These are phyloP conservation scores for Fragariocoptes setiger DNA, from an alignment of 1,140 invertebrate species.

Conservation along the genomic window DNA sequence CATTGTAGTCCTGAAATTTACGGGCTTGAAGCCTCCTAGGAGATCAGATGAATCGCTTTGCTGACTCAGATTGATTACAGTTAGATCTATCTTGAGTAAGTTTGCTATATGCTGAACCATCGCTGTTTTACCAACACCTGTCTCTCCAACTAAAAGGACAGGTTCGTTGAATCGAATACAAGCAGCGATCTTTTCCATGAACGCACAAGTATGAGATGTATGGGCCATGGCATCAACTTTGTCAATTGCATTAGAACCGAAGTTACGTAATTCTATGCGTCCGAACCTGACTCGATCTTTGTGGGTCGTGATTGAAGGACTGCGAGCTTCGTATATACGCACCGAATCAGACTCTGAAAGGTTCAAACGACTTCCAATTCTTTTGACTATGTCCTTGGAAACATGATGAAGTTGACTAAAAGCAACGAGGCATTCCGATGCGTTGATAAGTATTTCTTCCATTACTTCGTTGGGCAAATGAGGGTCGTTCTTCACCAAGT, in stretches of 20 bases:
- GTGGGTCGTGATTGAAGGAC: slow-evolving; percentile 31
- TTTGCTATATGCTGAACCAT: slow-evolving; percentile 66
- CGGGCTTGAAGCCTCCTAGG: slow-evolving; percentile 82
- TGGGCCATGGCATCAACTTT: slow-evolving; percentile 8
- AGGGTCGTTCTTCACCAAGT: too few relatives aligned
- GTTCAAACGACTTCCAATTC: slow-evolving; percentile 44
- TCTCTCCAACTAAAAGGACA: slow-evolving; percentile 81
- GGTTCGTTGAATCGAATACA: slow-evolving; percentile 54
- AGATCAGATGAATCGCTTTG: slow-evolving; percentile 87
- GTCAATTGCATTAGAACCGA: not conserved
- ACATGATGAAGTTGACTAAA: slow-evolving; percentile 26
- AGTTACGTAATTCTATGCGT: slow-evolving; percentile 19
- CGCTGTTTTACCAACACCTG: slow-evolving; percentile 93
- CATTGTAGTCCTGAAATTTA: slow-evolving; percentile 54
- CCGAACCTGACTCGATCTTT: slow-evolving; percentile 22
- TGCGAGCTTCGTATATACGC: slow-evolving; percentile 39
- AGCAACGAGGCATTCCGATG: slow-evolving; percentile 59
- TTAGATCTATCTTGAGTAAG: slow-evolving; percentile 35
- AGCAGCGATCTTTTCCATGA: slow-evolving; percentile 55
- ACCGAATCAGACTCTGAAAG: slow-evolving; percentile 40
- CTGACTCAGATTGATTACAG: slow-evolving; percentile 98
- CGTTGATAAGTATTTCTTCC: slow-evolving; percentile 27
- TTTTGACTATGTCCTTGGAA: slow-evolving; percentile 30
- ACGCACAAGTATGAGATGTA: slow-evolving; percentile 32
- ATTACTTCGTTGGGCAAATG: slow-evolving; percentile 22